Percentiles rank a stretch among this genome's conserved stretches.
These are phyloP conservation scores for Harpalus rufipes DNA, from an alignment of 2,888 invertebrate species.

Conservation along the genomic window DNA sequence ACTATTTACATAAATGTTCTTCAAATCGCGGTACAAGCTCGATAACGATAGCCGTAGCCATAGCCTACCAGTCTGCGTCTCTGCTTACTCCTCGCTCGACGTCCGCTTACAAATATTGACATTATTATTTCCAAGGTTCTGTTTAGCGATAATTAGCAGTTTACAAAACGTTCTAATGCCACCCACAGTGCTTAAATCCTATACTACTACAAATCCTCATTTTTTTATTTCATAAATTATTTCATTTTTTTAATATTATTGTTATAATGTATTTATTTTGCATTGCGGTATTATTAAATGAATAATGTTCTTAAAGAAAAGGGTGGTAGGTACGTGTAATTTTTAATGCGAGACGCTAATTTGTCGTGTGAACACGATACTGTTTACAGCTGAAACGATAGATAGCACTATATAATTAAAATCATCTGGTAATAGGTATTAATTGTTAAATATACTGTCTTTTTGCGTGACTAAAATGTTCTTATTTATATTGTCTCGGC, in stretches of 20 bases:
- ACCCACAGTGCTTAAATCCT: conserved; percentile 52
- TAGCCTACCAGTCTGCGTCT: not conserved
- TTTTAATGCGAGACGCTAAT: conserved; percentile 2
- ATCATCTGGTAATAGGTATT: conserved; percentile 63
- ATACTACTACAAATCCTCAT: not conserved
- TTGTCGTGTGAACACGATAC: conserved; percentile 56
- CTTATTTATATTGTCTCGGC: conserved; percentile 25
- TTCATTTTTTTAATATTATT: too few species aligned
- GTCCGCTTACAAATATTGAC: conserved; percentile 62
- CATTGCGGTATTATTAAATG: too few species aligned
- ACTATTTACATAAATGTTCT: conserved; percentile 58
- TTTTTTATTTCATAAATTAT: not conserved
- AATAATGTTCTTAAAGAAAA: too few species aligned
- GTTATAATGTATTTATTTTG: too few species aligned
- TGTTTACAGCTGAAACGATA: conserved; percentile 58
- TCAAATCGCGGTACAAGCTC: conserved; percentile 34
- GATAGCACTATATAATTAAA: conserved; percentile 66
- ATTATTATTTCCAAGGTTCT: conserved; percentile 63
- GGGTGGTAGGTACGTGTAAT: not conserved
- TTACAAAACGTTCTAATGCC: conserved; percentile 61
- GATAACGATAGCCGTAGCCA: not conserved
- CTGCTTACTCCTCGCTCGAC: conserved; percentile 13
- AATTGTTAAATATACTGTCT: conserved; percentile 63
- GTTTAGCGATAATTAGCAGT: conserved; percentile 65
- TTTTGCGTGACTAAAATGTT: conserved; percentile 58